Conservation (phyloP, 2,888 invertebrate genomes). For the Drosophila peninsularis region DNA sequence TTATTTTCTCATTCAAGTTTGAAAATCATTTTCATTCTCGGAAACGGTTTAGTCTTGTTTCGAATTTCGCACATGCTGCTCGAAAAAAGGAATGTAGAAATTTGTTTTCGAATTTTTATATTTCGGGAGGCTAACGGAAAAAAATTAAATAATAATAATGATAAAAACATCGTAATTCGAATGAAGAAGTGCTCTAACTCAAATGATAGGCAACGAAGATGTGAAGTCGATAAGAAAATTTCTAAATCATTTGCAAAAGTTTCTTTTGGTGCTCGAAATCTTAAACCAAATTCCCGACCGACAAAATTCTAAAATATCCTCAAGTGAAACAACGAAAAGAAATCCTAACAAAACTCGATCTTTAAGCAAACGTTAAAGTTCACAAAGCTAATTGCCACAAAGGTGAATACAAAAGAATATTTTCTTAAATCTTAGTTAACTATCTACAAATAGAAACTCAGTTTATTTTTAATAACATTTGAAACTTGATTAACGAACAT, state of each 20-base stretch:
- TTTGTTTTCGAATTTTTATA: conserved; percentile 25
- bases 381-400: conserved; percentile 38
- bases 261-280: conserved; percentile 38
- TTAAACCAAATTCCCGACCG: conserved; percentile 15
- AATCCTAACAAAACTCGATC: neutral
- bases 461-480: conserved; percentile 4
- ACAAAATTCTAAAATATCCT: neutral
- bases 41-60: conserved; percentile 71
- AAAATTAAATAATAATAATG: conserved; percentile 22
- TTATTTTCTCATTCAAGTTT: conserved; percentile 2
- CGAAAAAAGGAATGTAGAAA: conserved; percentile 42
- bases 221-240: conserved; percentile 37
- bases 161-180: conserved; percentile 21
- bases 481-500: neutral
- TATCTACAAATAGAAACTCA: neutral
- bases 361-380: neutral
- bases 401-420: conserved; percentile 47
- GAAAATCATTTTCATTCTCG: conserved; percentile 7
- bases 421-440: neutral
- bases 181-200: conserved; percentile 21
- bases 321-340: neutral
- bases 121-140: conserved; percentile 40
- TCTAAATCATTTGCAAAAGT: conserved; percentile 54
- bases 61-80: conserved; percentile 75
- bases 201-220: conserved; percentile 42